Percentiles rank a stretch among this genome's conserved stretches.
Conservation (phyloP, 1,140 invertebrate species). For the Cepaea nemoralis region DNA sequence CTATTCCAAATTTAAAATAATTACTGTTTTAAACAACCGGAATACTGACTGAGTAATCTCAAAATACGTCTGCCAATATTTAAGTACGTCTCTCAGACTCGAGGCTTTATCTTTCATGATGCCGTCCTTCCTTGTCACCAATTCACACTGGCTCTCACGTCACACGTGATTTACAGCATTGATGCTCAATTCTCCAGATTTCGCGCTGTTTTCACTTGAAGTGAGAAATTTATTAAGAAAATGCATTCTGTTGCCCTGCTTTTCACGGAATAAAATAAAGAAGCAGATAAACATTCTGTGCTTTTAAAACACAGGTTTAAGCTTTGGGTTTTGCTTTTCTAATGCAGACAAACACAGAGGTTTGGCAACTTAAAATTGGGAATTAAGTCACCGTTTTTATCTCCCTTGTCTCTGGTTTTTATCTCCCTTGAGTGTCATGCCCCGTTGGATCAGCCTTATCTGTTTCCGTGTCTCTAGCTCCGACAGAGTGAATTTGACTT, state of each 20-base stretch:
- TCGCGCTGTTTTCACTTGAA: neutral
- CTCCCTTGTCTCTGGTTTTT: neutral
- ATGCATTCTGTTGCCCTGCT: neutral
- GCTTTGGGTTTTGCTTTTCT: neutral
- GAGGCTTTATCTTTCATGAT: neutral
- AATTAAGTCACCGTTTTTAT: neutral
- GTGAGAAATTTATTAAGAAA: neutral
- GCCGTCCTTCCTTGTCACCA: neutral
- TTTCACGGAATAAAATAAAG: neutral
- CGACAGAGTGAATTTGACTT: neutral
- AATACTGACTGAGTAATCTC: too few relatives aligned
- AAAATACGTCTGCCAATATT: too few relatives aligned
- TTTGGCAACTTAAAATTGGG: slow-evolving; percentile 2
- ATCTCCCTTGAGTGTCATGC: neutral
- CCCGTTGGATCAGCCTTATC: neutral
- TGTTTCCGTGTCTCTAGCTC: neutral
- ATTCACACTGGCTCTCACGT: neutral
- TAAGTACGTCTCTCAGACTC: too few relatives aligned
- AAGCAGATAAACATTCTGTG: slow-evolving; percentile 1
- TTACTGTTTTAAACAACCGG: too few relatives aligned
- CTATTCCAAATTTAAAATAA: too few relatives aligned
- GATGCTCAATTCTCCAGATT: neutral
- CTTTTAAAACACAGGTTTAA: neutral
- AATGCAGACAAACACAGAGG: neutral
- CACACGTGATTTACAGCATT: neutral